Evolutionary conservation across 2,888 invertebrate genomes (phyloP), one percentile per base, ranked within the genome.

Genomic region (Cephus rjabovi): DNA sequence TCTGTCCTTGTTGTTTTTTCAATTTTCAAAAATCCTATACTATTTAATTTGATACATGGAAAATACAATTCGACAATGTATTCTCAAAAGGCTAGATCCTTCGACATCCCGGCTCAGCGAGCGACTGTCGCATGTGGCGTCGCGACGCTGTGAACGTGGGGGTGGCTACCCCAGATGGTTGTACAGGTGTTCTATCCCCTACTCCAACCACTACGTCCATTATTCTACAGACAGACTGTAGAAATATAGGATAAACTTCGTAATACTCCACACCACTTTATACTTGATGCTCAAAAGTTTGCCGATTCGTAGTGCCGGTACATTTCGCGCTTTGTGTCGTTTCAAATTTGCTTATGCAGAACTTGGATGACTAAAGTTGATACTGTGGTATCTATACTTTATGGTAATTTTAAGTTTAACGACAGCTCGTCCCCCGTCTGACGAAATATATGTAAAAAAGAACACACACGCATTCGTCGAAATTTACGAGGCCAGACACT

Each of bases 101-200:
- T 83, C 84, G 79, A 80, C 68, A 76, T 77, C 82, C 77, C 83
- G 81, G 81, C 83, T 81, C 83, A 75, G 77, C 80, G 81, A 78
- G 82, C 86, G 86, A 89, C 90, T 89, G 90, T 89, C 89, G 88
- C 85, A 85, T 83, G 86, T 81, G 81, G 85, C 83, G 85, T 84
- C 80, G 84, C 81, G 79, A 81, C 81, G 80, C 75, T 81, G 74
- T 81, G 81, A 79, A 79, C 81, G 81, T 76, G 81, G 85, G 86
- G 86, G 80, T 88, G 84, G 80, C 85, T 80, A 56, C 78, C 81
- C 76, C 81, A 35, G 74, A 70, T 79, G 79, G 85, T 84, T 82
- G 84, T 86, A 88, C 90, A 90, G 90, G 88, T 90, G 74, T 34
- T n/a, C 74, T 35, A 35, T 34, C 35, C 74, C 74, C 74, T 74